These are phyloP conservation scores for Thunnus maccoyii DNA, from an alignment of 2,113 vertebrate species.

Conservation along the genomic window DNA sequence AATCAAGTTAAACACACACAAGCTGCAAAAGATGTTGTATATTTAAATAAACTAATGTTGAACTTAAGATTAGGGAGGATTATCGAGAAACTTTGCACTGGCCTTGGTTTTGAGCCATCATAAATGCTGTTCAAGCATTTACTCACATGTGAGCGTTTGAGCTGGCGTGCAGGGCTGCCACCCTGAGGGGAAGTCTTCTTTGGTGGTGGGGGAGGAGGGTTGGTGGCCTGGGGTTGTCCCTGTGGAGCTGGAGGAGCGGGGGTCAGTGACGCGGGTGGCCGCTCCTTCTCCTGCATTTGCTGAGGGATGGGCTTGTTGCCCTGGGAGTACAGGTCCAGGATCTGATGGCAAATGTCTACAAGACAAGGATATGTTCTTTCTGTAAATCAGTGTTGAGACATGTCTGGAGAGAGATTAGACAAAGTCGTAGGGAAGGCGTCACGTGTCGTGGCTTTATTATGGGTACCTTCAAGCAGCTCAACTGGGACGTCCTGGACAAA, in stretches of 20 bases:
- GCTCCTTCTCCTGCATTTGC: conserved; percentile 90
- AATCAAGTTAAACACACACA: background rate
- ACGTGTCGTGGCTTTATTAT: accelerated
- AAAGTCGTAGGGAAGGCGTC: accelerated
- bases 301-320: conserved; percentile 98
- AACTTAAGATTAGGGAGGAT: background rate
- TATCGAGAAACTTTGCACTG: background rate
- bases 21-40: background rate
- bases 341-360: conserved; percentile 98
- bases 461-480: conserved; percentile 95
- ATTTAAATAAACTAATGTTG: background rate
- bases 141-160: conserved; percentile 93
- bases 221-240: conserved; percentile 60
- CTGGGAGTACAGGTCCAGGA: conserved; percentile 98
- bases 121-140: background rate
- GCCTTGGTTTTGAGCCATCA: background rate
- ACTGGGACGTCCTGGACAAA: conserved; percentile 99
- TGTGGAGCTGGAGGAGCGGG: conserved; percentile 77
- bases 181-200: conserved; percentile 94
- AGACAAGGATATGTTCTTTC: background rate
- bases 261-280: conserved; percentile 36
- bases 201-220: conserved; percentile 84
- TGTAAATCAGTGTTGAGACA: background rate
- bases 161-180: conserved; percentile 92
- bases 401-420: background rate